Evolutionary conservation across 2,797 vertebrate species (phyloP).

Genomic region (Leptodactylus fallax): DNA sequence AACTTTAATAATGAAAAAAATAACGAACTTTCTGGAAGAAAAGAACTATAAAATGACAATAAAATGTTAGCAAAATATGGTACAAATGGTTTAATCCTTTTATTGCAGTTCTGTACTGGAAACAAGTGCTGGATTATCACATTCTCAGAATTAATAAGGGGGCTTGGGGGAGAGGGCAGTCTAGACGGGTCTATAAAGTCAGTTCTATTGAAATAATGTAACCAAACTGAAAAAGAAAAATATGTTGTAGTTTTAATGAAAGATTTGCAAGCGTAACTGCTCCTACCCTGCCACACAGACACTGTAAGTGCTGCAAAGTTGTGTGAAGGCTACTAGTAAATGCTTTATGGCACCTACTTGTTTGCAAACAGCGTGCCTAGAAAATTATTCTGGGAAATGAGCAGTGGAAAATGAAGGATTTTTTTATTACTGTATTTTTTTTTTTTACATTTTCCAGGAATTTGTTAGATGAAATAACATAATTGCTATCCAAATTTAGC

Average conservation of each 20-base stretch:
- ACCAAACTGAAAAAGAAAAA: not conserved
- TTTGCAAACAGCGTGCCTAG: not conserved
- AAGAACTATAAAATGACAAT: not conserved
- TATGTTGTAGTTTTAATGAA: not conserved
- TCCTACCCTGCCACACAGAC: not conserved
- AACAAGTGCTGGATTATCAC: not conserved
- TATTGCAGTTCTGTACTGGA: not conserved
- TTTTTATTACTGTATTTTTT: slow-evolving; percentile 26
- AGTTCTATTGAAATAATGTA: not conserved
- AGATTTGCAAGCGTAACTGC: not conserved
- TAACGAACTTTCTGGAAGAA: not conserved
- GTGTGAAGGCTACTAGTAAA: slow-evolving; percentile 2
- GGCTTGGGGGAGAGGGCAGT: not conserved
- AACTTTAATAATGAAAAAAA: not conserved
- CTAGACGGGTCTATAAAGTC: slow-evolving; percentile 2
- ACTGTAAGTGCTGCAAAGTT: not conserved
- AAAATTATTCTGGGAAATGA: slow-evolving; percentile 24
- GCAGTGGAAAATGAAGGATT: not conserved
- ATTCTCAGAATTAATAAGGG: not conserved
- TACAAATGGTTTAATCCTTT: not conserved
- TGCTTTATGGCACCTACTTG: slow-evolving; percentile 20
- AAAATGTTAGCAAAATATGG: not conserved
- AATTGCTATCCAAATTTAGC: not conserved
- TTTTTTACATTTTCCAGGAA: slow-evolving; percentile 29
- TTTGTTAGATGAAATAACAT: slow-evolving; percentile 22